Conservation (phyloP, 2,113 vertebrate species). For the Bujurquina vittata region DNA sequence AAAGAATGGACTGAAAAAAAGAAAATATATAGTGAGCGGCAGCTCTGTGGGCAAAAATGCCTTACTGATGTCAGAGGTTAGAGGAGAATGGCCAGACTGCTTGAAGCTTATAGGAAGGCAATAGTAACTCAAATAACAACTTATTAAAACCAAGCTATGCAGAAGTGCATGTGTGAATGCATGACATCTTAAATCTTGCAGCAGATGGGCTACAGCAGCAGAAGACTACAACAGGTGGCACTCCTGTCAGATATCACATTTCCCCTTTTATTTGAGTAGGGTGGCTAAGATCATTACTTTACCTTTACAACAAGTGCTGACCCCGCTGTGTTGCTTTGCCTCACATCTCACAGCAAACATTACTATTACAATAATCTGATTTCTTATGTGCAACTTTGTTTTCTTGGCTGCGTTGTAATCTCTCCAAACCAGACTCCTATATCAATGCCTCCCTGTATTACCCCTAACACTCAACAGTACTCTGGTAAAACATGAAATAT, state of each 20-base stretch:
- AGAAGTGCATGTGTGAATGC: background rate
- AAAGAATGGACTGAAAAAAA: rapidly evolving
- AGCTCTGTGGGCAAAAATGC: background rate
- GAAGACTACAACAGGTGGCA: too few relatives aligned
- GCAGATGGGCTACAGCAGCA: background rate
- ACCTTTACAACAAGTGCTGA: background rate
- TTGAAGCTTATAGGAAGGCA: background rate
- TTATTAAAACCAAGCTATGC: rapidly evolving
- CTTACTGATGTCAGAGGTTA: background rate
- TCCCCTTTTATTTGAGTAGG: background rate
- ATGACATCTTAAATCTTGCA: background rate
- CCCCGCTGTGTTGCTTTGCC: background rate
- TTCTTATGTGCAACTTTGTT: slow-evolving; percentile 45
- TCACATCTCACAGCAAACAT: slow-evolving; percentile 1
- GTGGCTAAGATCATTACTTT: background rate
- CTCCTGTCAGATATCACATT: background rate
- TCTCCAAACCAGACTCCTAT: slow-evolving; percentile 50
- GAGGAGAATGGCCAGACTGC: too few relatives aligned
- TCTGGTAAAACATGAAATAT: slow-evolving; percentile 61
- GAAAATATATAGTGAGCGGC: background rate
- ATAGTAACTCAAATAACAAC: background rate
- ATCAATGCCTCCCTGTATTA: slow-evolving; percentile 60
- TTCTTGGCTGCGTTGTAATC: slow-evolving; percentile 38
- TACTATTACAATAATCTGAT: slow-evolving; percentile 26
- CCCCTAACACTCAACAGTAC: slow-evolving; percentile 31